Evolutionary conservation across 2,113 vertebrate species (phyloP).

Genomic region (Tringa solitaria): DNA sequence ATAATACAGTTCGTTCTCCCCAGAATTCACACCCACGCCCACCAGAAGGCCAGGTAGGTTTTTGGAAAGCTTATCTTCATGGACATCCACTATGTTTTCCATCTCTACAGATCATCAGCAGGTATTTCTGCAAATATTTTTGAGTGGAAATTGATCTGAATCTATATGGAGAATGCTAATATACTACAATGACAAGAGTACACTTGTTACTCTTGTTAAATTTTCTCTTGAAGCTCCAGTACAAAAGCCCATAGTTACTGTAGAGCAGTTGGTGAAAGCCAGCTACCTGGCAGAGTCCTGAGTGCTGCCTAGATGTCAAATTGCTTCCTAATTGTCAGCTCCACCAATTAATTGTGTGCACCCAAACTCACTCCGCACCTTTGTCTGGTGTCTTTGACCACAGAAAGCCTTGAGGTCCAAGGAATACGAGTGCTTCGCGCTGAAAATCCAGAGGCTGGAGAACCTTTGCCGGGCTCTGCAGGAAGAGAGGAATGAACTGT

Average conservation of each 20-base stretch:
- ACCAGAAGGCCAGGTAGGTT: not conserved
- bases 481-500: conserved; percentile 89
- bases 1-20: not conserved
- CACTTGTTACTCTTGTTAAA: not conserved
- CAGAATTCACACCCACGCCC: not conserved
- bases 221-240: not conserved
- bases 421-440: conserved; percentile 88
- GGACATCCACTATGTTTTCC: not conserved
- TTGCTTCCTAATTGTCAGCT: not conserved
- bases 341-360: not conserved
- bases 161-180: not conserved
- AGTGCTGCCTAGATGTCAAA: not conserved
- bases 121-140: not conserved
- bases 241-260: not conserved
- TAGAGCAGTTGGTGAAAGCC: not conserved
- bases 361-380: not conserved
- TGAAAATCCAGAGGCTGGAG: conserved; percentile 94
- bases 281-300: not conserved
- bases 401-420: conserved; percentile 82
- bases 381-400: conserved; percentile 26
- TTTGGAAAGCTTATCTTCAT: not conserved
- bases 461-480: conserved; percentile 90
- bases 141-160: not conserved
- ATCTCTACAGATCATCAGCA: not conserved
- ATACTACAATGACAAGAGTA: not conserved